Evolutionary conservation across 1,140 invertebrate species (phyloP).

Genomic region (Drosophila malerkotliana): DNA sequence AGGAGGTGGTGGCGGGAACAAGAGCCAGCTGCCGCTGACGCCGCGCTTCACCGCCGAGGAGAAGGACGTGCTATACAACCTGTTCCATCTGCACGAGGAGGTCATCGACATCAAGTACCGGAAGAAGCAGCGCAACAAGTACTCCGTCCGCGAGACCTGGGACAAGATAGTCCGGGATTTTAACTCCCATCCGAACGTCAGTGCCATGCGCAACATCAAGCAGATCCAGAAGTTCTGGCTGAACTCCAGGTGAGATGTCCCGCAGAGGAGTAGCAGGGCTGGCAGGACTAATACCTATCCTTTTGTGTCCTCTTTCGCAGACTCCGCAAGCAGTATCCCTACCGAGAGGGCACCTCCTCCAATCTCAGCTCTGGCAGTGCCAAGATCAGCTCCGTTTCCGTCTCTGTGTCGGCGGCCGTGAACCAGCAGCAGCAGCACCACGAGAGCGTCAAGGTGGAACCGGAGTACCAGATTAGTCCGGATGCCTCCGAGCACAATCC

Average conservation of each 20-base stretch:
- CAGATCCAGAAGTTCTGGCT: conserved; percentile 84
- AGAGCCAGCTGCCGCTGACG: conserved; percentile 66
- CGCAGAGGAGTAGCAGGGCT: too few species aligned
- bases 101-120: conserved; percentile 82
- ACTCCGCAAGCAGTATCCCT: conserved; percentile 82
- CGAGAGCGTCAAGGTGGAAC: conserved; percentile 72
- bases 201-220: conserved; percentile 75
- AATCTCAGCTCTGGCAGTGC: conserved; percentile 30
- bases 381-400: conserved; percentile 34
- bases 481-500: conserved; percentile 73
- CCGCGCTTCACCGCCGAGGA: conserved; percentile 81
- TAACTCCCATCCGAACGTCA: conserved; percentile 74
- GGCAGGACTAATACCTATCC: neutral
- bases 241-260: conserved; percentile 70
- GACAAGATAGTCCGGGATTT: conserved; percentile 80
- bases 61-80: conserved; percentile 75
- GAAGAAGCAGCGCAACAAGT: conserved; percentile 79
- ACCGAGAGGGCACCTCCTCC: conserved; percentile 50
- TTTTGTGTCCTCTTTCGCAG: conserved; percentile 19
- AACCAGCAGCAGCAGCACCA: conserved; percentile 54
- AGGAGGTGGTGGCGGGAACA: conserved; percentile 7
- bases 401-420: conserved; percentile 23
- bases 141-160: conserved; percentile 81
- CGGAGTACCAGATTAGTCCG: conserved; percentile 74
- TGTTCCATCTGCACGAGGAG: conserved; percentile 79